phyloP scores from a whole-genome alignment of 2,113 vertebrate species.

The Microcebus murinus region DNA sequence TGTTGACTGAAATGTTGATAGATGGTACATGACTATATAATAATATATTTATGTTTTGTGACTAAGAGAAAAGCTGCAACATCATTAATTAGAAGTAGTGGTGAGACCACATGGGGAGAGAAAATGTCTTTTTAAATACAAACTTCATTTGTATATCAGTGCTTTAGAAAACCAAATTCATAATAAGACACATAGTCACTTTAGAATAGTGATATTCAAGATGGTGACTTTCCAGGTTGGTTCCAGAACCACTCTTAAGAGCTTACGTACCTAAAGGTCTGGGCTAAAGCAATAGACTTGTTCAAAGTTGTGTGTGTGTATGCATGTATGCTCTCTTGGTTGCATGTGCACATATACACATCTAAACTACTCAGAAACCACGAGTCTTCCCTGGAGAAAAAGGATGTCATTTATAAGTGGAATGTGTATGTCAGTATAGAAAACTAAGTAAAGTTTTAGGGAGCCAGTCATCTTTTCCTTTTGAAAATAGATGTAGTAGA shows the following conservation, averaged over 20 bases:
- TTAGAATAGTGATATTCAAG: background rate
- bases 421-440: background rate
- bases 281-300: background rate
- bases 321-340: fast-evolving
- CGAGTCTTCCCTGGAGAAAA: background rate
- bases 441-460: background rate
- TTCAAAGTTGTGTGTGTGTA: background rate
- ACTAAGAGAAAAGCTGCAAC: background rate
- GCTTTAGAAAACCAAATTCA: background rate
- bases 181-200: background rate
- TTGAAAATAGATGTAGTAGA: background rate
- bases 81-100: background rate
- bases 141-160: background rate
- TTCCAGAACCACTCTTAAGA: background rate
- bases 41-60: background rate
- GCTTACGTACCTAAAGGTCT: background rate
- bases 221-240: background rate
- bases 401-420: background rate
- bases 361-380: background rate
- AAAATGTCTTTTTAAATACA: background rate
- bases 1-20: background rate
- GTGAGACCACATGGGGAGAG: background rate
- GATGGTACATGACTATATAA: background rate
- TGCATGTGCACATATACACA: fast-evolving
- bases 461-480: background rate